A percentile compares a stretch with the other conserved stretches of the same genome.
Evolutionary conservation across 2,113 vertebrate genomes (phyloP).

Genomic region (Dicentrarchus labrax): DNA sequence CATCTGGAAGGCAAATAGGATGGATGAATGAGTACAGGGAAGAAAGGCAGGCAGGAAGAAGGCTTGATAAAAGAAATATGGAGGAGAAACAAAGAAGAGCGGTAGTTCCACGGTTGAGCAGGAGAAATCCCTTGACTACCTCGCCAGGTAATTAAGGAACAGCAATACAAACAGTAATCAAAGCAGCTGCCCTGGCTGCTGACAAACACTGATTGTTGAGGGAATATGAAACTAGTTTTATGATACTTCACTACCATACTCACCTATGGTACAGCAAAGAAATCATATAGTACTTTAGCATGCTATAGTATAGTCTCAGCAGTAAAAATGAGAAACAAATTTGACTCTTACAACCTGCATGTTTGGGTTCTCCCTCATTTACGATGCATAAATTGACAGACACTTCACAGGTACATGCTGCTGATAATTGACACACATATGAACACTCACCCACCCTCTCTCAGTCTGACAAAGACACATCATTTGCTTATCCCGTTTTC

Average conservation of each 20-base stretch:
- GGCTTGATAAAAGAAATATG: constrained; percentile 1
- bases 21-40: neutral
- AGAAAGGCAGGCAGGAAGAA: neutral
- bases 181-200: constrained; percentile 33
- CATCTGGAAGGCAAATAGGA: neutral
- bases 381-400: constrained; percentile 46
- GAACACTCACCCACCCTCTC: constrained; percentile 4
- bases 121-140: constrained; percentile 38
- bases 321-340: neutral
- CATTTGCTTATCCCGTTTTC: constrained; percentile 1
- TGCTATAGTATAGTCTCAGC: neutral
- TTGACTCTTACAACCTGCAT: neutral
- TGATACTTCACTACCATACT: neutral
- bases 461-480: neutral
- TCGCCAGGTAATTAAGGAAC: constrained; percentile 55
- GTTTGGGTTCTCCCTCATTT: constrained; percentile 23
- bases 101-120: neutral
- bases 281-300: neutral
- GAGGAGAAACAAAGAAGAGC: constrained; percentile 1
- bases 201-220: constrained; percentile 47
- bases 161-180: constrained; percentile 48
- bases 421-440: constrained; percentile 22
- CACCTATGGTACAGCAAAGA: neutral
- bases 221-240: constrained; percentile 37
- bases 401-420: constrained; percentile 59